Base-by-base conservation (phyloP, 2,113 vertebrate genomes). In the Neoarius graeffei region DNA sequence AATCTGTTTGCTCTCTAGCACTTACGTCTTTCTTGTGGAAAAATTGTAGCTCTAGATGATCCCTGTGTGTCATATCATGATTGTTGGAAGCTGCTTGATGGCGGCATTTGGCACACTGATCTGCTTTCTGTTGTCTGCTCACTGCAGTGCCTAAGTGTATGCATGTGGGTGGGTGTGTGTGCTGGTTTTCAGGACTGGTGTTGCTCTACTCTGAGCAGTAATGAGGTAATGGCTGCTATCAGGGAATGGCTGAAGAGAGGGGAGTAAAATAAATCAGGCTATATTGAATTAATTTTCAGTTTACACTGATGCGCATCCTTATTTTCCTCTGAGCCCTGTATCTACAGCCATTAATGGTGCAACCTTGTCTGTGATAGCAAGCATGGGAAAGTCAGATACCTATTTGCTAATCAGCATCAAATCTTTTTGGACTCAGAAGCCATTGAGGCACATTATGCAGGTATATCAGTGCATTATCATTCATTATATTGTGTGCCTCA, bases 221-320 rank as follows among this genome's bases (percentile, higher is more conserved):
- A 87, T 76, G 54, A 85, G 88, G 85, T 87, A 89, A 91, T 85
- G 88, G 90, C 86, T 87, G 79, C 83, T 89, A 85, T 80, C 62
- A 86, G 59, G 66, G 50, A 60, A 57, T 42, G 56, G 71, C 82
- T 80, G 89, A 89, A 76, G 89, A 89, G 50, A 86, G 23, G 23
- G 25, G 42, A 85, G 85, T 54, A 62, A 86, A 84, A 88, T 85
- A 87, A 66, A 87, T 88, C 85, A 83, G 88, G 19, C 89, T 91
- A 91, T 91, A 88, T 85, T 91, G 87, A 89, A 91, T 92, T 92
- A 14, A 80, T 89, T 80, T 85, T 64, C 50, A n/a, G 23, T n/a
- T 88, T 25, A 56, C 73, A 59, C n/a, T 35, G 13, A 59, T 19
- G 73, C 25, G 48, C 30, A 1, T 77, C 62, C 91, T 92, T 91